Evolutionary conservation across 2,113 vertebrate species (phyloP), one percentile per base, ranked within the genome.

Genomic region (Ardeotis arabs): DNA sequence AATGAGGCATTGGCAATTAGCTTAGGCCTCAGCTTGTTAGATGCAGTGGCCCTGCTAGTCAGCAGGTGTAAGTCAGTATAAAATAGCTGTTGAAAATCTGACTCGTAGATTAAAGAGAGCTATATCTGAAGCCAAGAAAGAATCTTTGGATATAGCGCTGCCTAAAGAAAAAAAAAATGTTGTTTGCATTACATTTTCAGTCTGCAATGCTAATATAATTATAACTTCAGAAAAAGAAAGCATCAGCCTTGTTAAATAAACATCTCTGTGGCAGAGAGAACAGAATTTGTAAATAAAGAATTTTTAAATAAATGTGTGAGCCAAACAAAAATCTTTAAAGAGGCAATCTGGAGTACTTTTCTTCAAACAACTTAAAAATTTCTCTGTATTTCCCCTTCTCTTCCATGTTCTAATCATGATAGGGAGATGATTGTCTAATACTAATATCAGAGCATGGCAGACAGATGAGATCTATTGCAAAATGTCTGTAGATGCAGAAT

Each of bases 11-110:
- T 50, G 69, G 12, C 58, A 91, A 82, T 76, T 79, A 91, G 31
- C 63, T 96, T 58, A 95, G 95, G 96, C 89, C 92, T 79, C 45
- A 82, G 20, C 13, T 81, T 84, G 44, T 64, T 45, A 70, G 44
- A 60, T 4, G 5, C 0, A 10, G 27, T 31, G 39, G 45, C 33
- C 45, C 49, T 89, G 35, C 20, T 68, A 47, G n/a, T 79, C 53
- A 83, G 45, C 66, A 84, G 74, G 84, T 73, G 25, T 73, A 91
- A 90, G 92, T 84, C 31, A 59, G 25, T 58, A 41, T 10, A 73
- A 87, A 91, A 76, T 37, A 89, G 27, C 29, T 81, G 33, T 49
- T 87, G 73, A 68, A 67, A 93, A 67, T 62, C 33, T 72, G 39
- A 81, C 47, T 44, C 21, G 15, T 23, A 64, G 44, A 53, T 75